phyloP scores from a whole-genome alignment of 2,888 invertebrate species.

The Catocala sponsa region DNA sequence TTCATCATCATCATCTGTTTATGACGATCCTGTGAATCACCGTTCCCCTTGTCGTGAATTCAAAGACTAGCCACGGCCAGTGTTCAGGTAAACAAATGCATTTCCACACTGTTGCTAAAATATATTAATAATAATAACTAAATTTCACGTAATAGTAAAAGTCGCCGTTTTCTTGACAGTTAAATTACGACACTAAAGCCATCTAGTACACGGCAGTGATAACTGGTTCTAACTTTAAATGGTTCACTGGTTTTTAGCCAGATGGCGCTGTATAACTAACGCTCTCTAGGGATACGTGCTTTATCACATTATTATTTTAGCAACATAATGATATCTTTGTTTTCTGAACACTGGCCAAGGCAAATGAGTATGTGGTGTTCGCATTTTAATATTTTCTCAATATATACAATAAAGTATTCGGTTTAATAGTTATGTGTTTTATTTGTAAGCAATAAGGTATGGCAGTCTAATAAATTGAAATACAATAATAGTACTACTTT shows the following conservation, averaged over 20 bases:
- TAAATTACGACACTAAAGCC: background rate
- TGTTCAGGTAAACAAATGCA: constrained; percentile 14
- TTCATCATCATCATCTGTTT: constrained; percentile 8
- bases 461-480: too few relatives aligned
- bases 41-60: background rate
- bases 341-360: constrained; percentile 25
- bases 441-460: too few relatives aligned
- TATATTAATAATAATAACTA: background rate
- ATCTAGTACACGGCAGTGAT: background rate
- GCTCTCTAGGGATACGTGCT: too few relatives aligned
- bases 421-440: constrained; percentile 1
- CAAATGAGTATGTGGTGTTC: constrained; percentile 1
- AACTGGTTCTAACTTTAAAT: background rate
- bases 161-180: background rate
- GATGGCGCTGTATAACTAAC: constrained; percentile 3
- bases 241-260: background rate
- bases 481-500: too few relatives aligned
- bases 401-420: constrained; percentile 23
- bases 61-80: constrained; percentile 29
- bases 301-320: background rate
- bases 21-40: constrained; percentile 3
- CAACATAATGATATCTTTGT: constrained; percentile 3
- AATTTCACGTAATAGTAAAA: too few relatives aligned
- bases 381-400: constrained; percentile 17
- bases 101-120: constrained; percentile 3